A percentile compares a stretch with the other conserved stretches of the same genome.
These are phyloP conservation scores for Odontophorus gujanensis DNA, from an alignment of 2,113 vertebrate genomes.

Conservation along the genomic window DNA sequence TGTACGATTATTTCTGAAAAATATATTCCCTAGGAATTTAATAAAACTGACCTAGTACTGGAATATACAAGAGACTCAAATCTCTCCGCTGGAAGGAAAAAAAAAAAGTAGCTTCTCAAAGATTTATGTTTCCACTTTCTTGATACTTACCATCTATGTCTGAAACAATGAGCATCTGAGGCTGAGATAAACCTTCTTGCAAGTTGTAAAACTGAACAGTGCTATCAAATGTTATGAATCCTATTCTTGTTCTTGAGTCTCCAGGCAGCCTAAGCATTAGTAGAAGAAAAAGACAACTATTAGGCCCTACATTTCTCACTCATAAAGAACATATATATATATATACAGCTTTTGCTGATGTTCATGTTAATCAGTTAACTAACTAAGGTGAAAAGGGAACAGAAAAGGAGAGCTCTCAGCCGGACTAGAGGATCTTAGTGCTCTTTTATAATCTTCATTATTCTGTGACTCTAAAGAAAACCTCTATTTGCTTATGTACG, in stretches of 20 bases:
- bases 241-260: constrained; percentile 91
- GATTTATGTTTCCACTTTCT: neutral
- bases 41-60: neutral
- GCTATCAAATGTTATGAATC: constrained; percentile 96
- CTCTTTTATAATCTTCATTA: too few relatives aligned
- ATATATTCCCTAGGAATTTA: neutral
- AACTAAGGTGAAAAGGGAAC: neutral
- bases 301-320: neutral
- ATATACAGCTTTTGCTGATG: neutral
- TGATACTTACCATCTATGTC: constrained; percentile 91
- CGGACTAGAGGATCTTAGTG: too few relatives aligned
- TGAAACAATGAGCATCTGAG: constrained; percentile 97
- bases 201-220: constrained; percentile 97
- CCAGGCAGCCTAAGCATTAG: constrained; percentile 88
- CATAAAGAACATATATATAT: neutral
- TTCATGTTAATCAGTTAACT: neutral
- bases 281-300: neutral
- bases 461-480: too few relatives aligned
- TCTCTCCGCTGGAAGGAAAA: neutral
- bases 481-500: neutral
- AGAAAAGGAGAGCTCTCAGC: neutral
- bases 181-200: constrained; percentile 94
- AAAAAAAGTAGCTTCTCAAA: neutral
- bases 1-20: neutral
- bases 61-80: neutral